These are phyloP conservation scores for Pteruthius melanotis DNA, from an alignment of 2,113 vertebrate species.

Conservation along the genomic window DNA sequence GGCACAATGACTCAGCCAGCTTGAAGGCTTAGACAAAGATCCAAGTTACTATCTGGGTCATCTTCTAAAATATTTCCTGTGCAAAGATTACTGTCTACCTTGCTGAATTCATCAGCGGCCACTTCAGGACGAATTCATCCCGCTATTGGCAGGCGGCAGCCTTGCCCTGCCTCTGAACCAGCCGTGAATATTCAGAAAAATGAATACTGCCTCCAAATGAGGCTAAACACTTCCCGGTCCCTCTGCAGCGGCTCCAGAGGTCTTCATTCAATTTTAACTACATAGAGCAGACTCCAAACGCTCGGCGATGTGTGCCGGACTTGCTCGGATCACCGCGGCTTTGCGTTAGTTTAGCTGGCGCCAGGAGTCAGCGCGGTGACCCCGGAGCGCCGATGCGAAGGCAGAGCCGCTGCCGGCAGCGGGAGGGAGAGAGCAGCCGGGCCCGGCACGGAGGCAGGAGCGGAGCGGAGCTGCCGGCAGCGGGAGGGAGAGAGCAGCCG, in stretches of 20 bases:
- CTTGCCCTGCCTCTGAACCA: background rate
- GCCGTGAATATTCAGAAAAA: background rate
- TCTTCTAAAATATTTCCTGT: background rate
- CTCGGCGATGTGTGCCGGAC: background rate
- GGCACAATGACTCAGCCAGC: background rate
- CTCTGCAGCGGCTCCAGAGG: background rate
- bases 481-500: too few relatives aligned
- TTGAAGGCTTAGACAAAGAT: background rate
- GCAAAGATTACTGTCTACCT: background rate
- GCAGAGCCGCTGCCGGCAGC: background rate
- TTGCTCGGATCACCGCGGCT: background rate
- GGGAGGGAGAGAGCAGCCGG: accelerated
- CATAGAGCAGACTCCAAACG: background rate
- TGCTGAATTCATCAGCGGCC: background rate
- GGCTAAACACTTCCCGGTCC: background rate
- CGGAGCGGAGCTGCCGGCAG: background rate
- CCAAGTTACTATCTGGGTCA: background rate
- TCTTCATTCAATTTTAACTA: background rate
- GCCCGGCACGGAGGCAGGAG: accelerated
- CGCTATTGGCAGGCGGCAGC: background rate
- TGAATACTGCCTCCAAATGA: background rate
- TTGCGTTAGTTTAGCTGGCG: accelerated
- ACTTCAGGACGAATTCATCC: background rate
- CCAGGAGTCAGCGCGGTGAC: accelerated
- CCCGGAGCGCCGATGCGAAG: accelerated